Base-by-base conservation (phyloP, 2,113 vertebrate species). In the Dipodomys ordii region DNA sequence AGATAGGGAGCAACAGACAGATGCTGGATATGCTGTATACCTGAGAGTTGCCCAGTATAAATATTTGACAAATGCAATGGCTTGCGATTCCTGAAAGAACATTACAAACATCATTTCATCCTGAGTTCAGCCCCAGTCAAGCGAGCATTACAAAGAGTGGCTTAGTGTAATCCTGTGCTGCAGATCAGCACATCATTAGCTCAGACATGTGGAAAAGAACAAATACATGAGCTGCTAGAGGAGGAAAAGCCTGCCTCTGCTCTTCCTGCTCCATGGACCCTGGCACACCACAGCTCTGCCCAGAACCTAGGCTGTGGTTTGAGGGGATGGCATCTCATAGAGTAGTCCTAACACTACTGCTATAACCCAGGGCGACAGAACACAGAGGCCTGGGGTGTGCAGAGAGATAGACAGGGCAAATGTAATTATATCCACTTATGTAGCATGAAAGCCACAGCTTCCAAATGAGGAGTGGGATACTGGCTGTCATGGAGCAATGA, bases 41-140 rank as follows among this genome's bases (percentile, higher is more conserved):
- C 79, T 84, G 84, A 32, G 27, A 15, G 57, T 87, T 74, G 60
- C 69, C 62, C 39, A 80, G 49, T 92, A 94, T 86, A 94, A 95
- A 95, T 96, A 95, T 94, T 96, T 95, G 87, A 87, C 72, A 91
- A 92, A 95, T 91, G 74, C 79, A 35, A 16, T 68, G 74, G 69
- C 78, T 84, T 87, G 72, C 69, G 69, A 3, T 96, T 93, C 64
- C 94, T 94, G 80, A 93, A 86, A 95, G 90, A 96, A 92, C 80
- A 94, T 97, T 97, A 93, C 95, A 96, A 96, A 95, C 96, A 95
- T 95, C 92, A 92, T 97, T 95, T 97, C 94, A 95, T 91, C 91
- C 91, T 79, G 84, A 96, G 95, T 94, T 97, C 94, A 91, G 95
- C 86, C 95, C 92, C 96, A 97, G 95, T 94, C 94, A 95, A 95